Conservation (phyloP, 2,797 vertebrate species). For the Lithobates pipiens region DNA sequence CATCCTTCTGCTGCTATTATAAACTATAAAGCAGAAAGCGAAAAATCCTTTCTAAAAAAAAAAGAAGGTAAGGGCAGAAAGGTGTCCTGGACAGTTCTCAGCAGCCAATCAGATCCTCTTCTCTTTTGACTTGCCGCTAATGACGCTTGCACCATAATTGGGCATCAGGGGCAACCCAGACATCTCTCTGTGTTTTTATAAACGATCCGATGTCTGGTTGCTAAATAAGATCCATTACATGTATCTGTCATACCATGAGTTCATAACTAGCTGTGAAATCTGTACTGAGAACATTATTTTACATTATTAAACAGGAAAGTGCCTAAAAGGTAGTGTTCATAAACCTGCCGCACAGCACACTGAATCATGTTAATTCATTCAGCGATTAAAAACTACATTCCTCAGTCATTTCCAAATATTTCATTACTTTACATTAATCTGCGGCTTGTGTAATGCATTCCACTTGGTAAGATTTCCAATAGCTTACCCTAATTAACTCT, state of each 20-base stretch:
- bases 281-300: constrained; percentile 41
- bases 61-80: too few relatives aligned
- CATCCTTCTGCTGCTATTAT: too few relatives aligned
- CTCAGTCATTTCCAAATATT: constrained; percentile 68
- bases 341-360: constrained; percentile 54
- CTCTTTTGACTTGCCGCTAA: not conserved
- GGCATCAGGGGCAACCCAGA: not conserved
- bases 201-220: not conserved
- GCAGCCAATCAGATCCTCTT: not conserved
- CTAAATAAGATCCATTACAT: constrained; percentile 31
- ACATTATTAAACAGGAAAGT: constrained; percentile 56
- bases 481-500: constrained; percentile 76
- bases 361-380: constrained; percentile 61
- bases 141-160: not conserved
- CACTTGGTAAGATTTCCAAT: constrained; percentile 73
- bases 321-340: constrained; percentile 58
- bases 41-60: too few relatives aligned
- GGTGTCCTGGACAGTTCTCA: too few relatives aligned
- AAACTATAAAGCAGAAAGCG: too few relatives aligned
- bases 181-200: not conserved
- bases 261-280: constrained; percentile 28
- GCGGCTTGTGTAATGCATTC: constrained; percentile 66
- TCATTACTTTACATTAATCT: constrained; percentile 65
- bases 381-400: constrained; percentile 68
- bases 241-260: constrained; percentile 34